Base-by-base conservation (phyloP, 2,797 vertebrate genomes). In the Discoglossus pictus region DNA sequence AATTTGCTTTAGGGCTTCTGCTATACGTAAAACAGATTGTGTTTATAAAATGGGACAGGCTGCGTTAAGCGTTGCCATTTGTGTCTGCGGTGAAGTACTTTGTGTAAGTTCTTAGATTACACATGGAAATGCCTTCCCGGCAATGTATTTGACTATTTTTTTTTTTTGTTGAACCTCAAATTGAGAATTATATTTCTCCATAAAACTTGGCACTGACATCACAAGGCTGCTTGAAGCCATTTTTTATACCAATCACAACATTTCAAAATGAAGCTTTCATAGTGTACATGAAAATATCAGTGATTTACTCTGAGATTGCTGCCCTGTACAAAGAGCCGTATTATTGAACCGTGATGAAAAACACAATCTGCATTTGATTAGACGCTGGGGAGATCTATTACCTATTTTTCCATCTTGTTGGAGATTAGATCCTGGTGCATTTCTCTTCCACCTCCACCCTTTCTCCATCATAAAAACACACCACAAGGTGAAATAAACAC, bases 181-280 rank as follows among this genome's bases (percentile, higher is more conserved):
- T 51, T 58, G 63, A 77, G 67, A 77, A 74, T 78, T 78, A 68
- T 38, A 56, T 79, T 79, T 77, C 61, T 36, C 69, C 20, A 6
- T 63, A 70, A 74, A 74, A 31, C 47, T 74, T 80, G 78, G 75
- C 76, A 56, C 18, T 66, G 63, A 50, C 59, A 61, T 68, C 50
- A 25, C 64, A 74, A 1, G 44, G 50, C 38, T 72, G 73, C 73
- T 76, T 35, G 38, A 72, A 79, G 36, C 24, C n/a, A 6, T 66
- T 27, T 61, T 76, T 76, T 62, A 55, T 55, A 58, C 61, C 71
- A 68, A 61, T 69, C 65, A 68, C 2, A n/a, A 40, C 58, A 76
- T 73, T 76, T 69, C 36, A 66, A 73, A 65, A 69, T 73, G 68
- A 60, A 79, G 71, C 43, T 55, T 61, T 76, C 46, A 13, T 47